These are phyloP conservation scores for Eumacrocentrus americanus DNA, from an alignment of 2,888 invertebrate species.

Conservation along the genomic window DNA sequence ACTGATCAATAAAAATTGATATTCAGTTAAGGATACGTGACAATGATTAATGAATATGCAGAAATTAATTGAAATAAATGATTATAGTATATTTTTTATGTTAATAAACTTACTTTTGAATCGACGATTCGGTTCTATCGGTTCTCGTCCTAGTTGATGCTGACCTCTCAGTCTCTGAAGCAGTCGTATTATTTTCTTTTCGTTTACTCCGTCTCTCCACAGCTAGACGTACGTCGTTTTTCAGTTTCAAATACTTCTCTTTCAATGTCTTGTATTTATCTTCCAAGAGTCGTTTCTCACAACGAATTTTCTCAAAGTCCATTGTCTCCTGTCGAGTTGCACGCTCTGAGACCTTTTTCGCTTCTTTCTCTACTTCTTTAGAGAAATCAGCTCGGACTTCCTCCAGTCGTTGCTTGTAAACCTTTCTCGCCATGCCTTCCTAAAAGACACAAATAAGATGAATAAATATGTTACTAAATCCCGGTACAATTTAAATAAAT, in stretches of 20 bases:
- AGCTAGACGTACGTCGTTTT: conserved; percentile 79
- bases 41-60: conserved; percentile 47
- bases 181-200: conserved; percentile 65
- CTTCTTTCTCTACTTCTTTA: conserved; percentile 65
- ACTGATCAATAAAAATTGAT: conserved; percentile 4
- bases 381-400: conserved; percentile 70
- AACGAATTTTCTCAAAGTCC: conserved; percentile 70
- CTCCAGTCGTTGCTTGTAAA: conserved; percentile 71
- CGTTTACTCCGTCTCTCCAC: conserved; percentile 76
- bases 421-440: conserved; percentile 73
- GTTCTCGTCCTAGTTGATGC: conserved; percentile 70
- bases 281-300: conserved; percentile 74
- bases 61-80: not conserved
- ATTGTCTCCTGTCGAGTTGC: conserved; percentile 52
- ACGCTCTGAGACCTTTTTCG: conserved; percentile 53
- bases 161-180: conserved; percentile 81
- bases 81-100: conserved; percentile 11
- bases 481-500: conserved; percentile 27
- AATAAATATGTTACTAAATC: no score
- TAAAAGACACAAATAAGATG: no score
- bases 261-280: conserved; percentile 82
- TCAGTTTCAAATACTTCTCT: conserved; percentile 80
- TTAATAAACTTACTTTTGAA: conserved; percentile 58
- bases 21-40: conserved; percentile 40
- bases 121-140: conserved; percentile 62